Evolutionary conservation across 2,113 vertebrate genomes (phyloP).

Genomic region (Corythornis madagascariensis): DNA sequence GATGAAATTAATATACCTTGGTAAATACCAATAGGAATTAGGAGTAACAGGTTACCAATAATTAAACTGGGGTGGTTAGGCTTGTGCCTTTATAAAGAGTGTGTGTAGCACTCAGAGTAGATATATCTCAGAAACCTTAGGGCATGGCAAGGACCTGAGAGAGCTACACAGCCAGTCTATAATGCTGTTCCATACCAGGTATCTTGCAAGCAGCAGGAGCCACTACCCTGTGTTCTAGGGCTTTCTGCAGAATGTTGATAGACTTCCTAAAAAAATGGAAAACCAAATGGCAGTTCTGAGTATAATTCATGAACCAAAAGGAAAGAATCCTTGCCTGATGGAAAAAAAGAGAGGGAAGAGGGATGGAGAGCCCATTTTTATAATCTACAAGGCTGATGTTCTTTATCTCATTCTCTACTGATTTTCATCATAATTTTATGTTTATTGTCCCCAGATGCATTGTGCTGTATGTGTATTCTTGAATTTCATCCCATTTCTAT

Average conservation of each 20-base stretch:
- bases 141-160: neutral
- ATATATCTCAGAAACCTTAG: neutral
- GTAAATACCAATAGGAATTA: neutral
- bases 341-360: neutral
- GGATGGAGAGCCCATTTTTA: neutral
- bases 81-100: neutral
- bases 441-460: neutral
- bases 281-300: neutral
- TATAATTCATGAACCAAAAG: neutral
- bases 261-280: neutral
- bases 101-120: neutral
- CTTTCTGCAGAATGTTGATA: neutral
- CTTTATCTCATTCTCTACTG: neutral
- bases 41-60: neutral
- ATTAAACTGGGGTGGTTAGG: neutral
- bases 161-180: neutral
- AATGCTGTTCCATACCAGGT: neutral
- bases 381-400: neutral
- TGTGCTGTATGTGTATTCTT: neutral
- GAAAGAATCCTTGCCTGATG: neutral
- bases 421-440: neutral
- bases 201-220: neutral
- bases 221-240: neutral
- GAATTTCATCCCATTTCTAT: neutral
- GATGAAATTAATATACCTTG: neutral